Conservation (phyloP, 2,797 vertebrate species). For the Carcharodon carcharias region DNA sequence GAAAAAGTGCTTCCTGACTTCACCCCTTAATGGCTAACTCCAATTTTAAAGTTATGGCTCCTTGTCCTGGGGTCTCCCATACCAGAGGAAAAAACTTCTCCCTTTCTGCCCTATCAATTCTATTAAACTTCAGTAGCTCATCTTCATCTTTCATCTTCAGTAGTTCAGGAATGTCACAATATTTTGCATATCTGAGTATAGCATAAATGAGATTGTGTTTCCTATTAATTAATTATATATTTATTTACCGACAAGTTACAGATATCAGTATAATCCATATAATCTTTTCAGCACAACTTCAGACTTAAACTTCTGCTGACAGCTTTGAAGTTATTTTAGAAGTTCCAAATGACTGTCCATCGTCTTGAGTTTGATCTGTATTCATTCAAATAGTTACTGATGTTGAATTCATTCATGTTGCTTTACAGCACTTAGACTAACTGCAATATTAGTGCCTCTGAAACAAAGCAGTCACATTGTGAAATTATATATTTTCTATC, state of each 20-base stretch:
- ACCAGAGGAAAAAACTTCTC: background rate
- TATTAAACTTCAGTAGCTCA: background rate
- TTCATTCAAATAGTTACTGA: too few relatives aligned
- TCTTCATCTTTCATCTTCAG: background rate
- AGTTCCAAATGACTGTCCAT: background rate
- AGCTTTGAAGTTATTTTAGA: background rate
- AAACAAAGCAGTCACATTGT: background rate
- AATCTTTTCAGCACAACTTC: background rate
- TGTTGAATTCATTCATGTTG: background rate
- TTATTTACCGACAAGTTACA: background rate
- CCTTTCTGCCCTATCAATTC: background rate
- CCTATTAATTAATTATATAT: background rate
- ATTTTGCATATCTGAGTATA: background rate
- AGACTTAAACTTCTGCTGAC: background rate
- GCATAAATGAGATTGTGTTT: too few relatives aligned
- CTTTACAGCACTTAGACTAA: background rate
- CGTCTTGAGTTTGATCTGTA: background rate
- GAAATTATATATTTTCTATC: background rate
- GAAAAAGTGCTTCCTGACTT: background rate
- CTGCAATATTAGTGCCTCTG: background rate
- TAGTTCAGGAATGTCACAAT: background rate
- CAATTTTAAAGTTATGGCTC: background rate
- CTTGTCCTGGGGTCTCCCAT: background rate
- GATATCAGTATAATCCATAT: background rate
- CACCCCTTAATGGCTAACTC: background rate